Evolutionary conservation across 2,797 vertebrate genomes (phyloP), one percentile per base, ranked within the genome.

Genomic region (Centroberyx gerrardi): DNA sequence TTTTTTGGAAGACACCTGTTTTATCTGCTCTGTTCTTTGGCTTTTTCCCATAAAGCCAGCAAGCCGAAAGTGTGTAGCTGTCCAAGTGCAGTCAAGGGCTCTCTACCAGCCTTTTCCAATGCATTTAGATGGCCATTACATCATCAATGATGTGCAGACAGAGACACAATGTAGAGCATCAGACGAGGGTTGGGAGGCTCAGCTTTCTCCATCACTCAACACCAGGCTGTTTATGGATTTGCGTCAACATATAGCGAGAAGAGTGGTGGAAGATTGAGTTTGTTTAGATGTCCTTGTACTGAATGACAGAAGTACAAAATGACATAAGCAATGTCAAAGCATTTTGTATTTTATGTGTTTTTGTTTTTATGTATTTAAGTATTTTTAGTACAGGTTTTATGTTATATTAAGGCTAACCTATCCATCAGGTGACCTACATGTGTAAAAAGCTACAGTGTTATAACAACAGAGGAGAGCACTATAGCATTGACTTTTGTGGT

Each of bases 61-160:
- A 18, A 31, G 33, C 22, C 42, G 54, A 65, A 73, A 42, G 63
- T 33, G 52, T 68, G 22, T 46, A 44, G 53, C 68, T 63, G 71
- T 80, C 56, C 71, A 55, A 76, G 78, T 82, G 77, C 14, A 31
- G 73, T 60, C 66, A 58, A 44, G 22, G 38, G 38, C 54, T 71
- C 15, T 28, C 22, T n/a, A 31, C 22, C 15, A 74, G 62, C 59
- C 28, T 31, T 71, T 61, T 68, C 15, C 52, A 65, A 81, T 74
- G 62, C 78, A 80, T 72, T 88, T 81, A 77, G 65, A 73, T 33
- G 63, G 18, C 51, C 72, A 81, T 87, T 76, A 88, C 77, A 68
- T 78, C 76, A 56, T 64, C 53, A 68, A 28, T 8, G 44, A 68
- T 76, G 53, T 70, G 38, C 60, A 68, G 54, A 64, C 46, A 62